These are phyloP conservation scores for Crotalus viridis DNA, from an alignment of 2,113 vertebrate species.

Conservation along the genomic window DNA sequence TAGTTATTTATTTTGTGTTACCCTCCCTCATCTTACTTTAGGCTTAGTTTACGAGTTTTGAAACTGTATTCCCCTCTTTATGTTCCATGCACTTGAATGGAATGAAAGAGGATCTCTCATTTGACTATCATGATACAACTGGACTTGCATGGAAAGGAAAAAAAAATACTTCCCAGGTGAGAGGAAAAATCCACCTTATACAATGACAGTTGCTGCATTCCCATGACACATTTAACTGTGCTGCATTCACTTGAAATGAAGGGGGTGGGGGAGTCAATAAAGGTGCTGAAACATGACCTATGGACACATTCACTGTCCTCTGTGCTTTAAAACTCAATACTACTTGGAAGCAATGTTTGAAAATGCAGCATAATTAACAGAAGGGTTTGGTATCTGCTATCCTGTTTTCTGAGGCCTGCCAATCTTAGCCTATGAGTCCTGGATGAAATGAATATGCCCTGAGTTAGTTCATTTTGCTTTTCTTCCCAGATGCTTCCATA, in stretches of 20 bases:
- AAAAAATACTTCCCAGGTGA: not conserved
- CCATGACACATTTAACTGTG: not conserved
- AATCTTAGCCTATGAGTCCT: not conserved
- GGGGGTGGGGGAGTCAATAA: not conserved
- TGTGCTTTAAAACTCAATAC: not conserved
- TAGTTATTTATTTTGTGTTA: not conserved
- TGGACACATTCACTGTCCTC: not conserved
- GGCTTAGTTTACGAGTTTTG: not conserved
- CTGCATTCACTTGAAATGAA: not conserved
- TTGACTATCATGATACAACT: accelerated
- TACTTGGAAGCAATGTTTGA: not conserved
- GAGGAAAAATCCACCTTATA: not conserved
- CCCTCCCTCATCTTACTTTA: not conserved
- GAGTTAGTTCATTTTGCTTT: not conserved
- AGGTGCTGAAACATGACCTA: not conserved
- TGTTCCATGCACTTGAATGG: not conserved
- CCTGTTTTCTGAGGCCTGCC: not conserved
- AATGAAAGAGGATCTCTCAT: not conserved
- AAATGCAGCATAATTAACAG: not conserved
- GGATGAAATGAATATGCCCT: not conserved
- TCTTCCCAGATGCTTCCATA: not conserved
- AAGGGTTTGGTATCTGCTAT: not conserved
- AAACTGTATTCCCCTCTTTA: not conserved
- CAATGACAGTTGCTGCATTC: not conserved
- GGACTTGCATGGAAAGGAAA: not conserved